Conservation (phyloP, 2,888 invertebrate genomes). For the Esperia sulphurella region DNA sequence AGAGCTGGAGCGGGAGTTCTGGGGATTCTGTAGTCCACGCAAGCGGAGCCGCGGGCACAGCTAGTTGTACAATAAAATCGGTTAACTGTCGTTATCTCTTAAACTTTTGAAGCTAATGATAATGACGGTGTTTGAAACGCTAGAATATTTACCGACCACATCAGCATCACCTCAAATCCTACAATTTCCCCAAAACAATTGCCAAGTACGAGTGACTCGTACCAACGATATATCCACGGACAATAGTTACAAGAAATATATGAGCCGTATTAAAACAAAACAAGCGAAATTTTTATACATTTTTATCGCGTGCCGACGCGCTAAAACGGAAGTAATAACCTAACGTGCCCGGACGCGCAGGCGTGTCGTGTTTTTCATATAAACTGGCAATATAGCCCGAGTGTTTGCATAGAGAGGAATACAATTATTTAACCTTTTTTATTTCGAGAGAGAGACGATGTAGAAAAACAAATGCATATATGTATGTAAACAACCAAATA, state of each 20-base stretch:
- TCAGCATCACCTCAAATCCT: no score
- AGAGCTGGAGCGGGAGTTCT: no score
- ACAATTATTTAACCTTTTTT: neutral
- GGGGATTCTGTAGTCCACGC: no score
- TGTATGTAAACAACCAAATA: neutral
- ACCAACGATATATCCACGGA: neutral
- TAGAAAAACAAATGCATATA: no score
- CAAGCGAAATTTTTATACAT: conserved; percentile 8
- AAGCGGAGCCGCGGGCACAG: no score
- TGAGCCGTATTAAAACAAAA: conserved; percentile 14
- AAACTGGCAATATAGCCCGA: conserved; percentile 35
- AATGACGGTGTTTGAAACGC: no score
- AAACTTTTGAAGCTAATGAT: no score
- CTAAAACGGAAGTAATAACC: conserved; percentile 49
- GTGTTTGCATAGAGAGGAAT: conserved; percentile 35
- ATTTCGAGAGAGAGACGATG: no score
- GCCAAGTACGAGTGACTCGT: neutral
- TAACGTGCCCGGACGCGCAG: conserved; percentile 34
- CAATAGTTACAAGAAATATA: conserved; percentile 16
- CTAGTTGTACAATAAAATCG: no score
- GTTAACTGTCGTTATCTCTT: no score
- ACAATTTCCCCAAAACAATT: neutral
- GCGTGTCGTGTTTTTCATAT: conserved; percentile 39
- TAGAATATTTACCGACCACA: no score
- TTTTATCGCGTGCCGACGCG: conserved; percentile 17